These are phyloP conservation scores for Leuciscus idus DNA, from an alignment of 2,113 vertebrate species.

Conservation along the genomic window DNA sequence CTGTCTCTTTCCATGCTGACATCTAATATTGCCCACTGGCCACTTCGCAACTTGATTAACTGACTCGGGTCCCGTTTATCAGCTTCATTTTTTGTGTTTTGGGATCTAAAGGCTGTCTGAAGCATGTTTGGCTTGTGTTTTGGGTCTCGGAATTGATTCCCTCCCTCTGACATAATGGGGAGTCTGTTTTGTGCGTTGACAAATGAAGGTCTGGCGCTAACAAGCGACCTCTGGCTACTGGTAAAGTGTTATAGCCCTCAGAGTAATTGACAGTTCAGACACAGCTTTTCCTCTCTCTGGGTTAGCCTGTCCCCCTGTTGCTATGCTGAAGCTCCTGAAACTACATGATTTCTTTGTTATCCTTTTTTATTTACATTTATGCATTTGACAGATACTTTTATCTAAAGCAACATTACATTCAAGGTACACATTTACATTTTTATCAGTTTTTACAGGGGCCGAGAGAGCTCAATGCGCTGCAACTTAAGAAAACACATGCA, in stretches of 20 bases:
- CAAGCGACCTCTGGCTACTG: conserved; percentile 15
- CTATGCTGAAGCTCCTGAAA: conserved; percentile 14
- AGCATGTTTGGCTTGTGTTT: not conserved
- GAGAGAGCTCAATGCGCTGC: too few species aligned
- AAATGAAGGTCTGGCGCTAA: conserved; percentile 33
- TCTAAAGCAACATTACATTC: too few species aligned
- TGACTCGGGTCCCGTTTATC: conserved; percentile 1
- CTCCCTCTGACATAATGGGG: conserved; percentile 18
- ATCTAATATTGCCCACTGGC: not conserved
- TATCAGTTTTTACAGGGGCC: too few species aligned
- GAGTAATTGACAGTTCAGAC: conserved; percentile 35
- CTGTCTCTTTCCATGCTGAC: conserved; percentile 6
- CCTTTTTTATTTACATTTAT: not conserved
- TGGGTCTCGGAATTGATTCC: not conserved
- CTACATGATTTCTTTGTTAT: not conserved
- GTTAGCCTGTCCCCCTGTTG: conserved; percentile 13
- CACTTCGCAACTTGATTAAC: conserved; percentile 31
- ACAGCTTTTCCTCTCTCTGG: not conserved
- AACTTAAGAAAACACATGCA: too few species aligned
- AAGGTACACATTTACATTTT: too few species aligned
- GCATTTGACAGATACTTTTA: too few species aligned
- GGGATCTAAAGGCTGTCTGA: not conserved
- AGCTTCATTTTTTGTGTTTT: not conserved
- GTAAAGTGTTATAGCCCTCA: not conserved
- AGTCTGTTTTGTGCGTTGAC: not conserved